phyloP scores from a whole-genome alignment of 2,797 vertebrate genomes.

The Setipinna tenuifilis region DNA sequence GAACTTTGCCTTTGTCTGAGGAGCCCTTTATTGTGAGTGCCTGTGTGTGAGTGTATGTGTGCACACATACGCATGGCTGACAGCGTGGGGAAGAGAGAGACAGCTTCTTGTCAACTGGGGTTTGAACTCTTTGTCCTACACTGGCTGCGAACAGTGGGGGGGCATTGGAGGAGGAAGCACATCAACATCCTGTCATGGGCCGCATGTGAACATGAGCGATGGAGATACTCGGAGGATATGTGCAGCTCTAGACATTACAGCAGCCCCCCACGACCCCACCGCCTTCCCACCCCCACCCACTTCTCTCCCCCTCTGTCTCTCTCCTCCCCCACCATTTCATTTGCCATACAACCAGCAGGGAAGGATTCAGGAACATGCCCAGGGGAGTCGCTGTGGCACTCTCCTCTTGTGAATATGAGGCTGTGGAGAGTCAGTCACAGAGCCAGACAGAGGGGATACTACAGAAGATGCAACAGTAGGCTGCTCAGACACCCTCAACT shows the following conservation, averaged over 20 bases:
- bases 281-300: not conserved
- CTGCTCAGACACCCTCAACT: not conserved
- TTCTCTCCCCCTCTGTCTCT: not conserved
- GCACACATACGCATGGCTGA: conserved; percentile 48
- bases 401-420: not conserved
- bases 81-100: conserved; percentile 59
- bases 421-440: not conserved
- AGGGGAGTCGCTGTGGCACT: not conserved
- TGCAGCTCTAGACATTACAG: conserved; percentile 52
- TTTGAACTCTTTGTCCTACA: conserved; percentile 69
- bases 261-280: not conserved
- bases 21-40: not conserved
- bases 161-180: conserved; percentile 58
- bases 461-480: not conserved
- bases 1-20: conserved; percentile 58
- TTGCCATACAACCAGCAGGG: not conserved
- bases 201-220: conserved; percentile 56
- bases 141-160: conserved; percentile 50
- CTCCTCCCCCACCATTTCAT: conserved; percentile 17
- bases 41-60: not conserved
- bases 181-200: conserved; percentile 73
- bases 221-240: conserved; percentile 66
- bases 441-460: not conserved
- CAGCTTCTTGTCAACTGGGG: conserved; percentile 63
- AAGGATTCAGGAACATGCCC: not conserved